Conservation (phyloP, 2,888 invertebrate genomes). For the Smittia sp. region DNA sequence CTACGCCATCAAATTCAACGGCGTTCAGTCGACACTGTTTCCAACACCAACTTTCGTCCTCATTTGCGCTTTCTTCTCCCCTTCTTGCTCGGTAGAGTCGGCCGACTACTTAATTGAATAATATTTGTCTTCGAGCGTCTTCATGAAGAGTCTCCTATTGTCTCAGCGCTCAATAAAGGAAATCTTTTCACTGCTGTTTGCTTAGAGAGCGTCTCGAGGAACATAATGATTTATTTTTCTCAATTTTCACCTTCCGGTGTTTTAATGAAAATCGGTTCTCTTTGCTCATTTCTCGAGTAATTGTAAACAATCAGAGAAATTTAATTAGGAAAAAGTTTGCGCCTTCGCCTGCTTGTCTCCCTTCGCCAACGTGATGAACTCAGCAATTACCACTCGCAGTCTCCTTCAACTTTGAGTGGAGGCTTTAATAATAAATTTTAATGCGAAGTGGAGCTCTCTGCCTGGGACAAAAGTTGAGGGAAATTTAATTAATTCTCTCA, state of each 20-base stretch:
- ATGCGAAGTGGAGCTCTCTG: background rate
- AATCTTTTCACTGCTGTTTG: background rate
- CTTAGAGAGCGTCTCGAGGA: background rate
- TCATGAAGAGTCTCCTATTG: background rate
- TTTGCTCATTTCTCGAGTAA: background rate
- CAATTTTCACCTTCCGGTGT: slow-evolving; percentile 21
- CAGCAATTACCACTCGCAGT: slow-evolving; percentile 2
- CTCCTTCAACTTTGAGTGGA: background rate
- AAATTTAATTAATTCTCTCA: slow-evolving; percentile 16
- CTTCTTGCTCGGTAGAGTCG: no score
- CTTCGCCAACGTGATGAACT: slow-evolving; percentile 19
- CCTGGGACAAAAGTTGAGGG: background rate
- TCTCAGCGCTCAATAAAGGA: background rate
- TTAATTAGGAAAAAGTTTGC: slow-evolving; percentile 12
- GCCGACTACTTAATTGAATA: no score
- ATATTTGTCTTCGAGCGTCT: background rate
- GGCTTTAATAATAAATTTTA: slow-evolving; percentile 19
- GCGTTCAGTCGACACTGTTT: no score
- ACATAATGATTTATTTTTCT: slow-evolving; percentile 21
- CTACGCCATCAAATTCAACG: no score
- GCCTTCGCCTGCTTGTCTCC: background rate
- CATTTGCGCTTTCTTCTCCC: background rate
- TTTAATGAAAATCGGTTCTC: background rate
- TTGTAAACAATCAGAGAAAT: slow-evolving; percentile 21
- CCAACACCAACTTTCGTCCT: background rate